A percentile compares a stretch with the other conserved stretches of the same genome.
Evolutionary conservation across 2,888 invertebrate genomes (phyloP).

Genomic region (Mamestra brassicae): DNA sequence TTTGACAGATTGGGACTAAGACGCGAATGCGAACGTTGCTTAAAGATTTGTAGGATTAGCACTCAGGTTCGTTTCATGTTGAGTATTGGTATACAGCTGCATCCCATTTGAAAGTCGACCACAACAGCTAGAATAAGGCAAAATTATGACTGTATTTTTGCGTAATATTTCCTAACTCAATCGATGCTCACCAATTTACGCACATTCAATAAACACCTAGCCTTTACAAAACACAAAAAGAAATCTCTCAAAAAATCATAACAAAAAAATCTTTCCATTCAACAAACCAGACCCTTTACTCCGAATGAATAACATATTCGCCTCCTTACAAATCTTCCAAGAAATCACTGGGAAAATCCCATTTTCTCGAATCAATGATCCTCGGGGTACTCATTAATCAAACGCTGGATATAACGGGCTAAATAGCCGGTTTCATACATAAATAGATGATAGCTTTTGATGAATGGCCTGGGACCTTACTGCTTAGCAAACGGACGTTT

Average conservation of each 20-base stretch:
- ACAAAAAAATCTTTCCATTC: slow-evolving; percentile 29
- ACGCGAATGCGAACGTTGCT: too few species aligned
- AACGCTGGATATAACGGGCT: slow-evolving; percentile 49
- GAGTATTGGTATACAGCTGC: too few species aligned
- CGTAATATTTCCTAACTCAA: not conserved
- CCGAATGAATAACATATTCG: slow-evolving; percentile 55
- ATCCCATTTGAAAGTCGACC: too few species aligned
- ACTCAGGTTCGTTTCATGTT: too few species aligned
- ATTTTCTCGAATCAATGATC: slow-evolving; percentile 58
- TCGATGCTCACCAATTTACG: not conserved
- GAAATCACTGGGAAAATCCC: slow-evolving; percentile 60
- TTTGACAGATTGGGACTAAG: too few species aligned
- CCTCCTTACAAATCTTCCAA: slow-evolving; percentile 51
- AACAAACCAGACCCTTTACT: slow-evolving; percentile 35
- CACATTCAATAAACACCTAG: not conserved
- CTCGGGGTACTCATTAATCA: slow-evolving; percentile 63
- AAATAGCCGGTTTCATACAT: slow-evolving; percentile 59
- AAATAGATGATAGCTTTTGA: slow-evolving; percentile 58
- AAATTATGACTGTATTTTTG: not conserved
- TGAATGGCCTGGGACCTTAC: slow-evolving; percentile 49
- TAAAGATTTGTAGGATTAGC: too few species aligned
- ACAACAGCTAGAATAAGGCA: too few species aligned
- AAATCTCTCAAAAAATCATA: slow-evolving; percentile 16
- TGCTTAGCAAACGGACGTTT: slow-evolving; percentile 43
- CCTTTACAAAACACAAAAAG: slow-evolving; percentile 7